Conservation (phyloP, 2,888 invertebrate genomes). For the Raillietiella orientalis region DNA sequence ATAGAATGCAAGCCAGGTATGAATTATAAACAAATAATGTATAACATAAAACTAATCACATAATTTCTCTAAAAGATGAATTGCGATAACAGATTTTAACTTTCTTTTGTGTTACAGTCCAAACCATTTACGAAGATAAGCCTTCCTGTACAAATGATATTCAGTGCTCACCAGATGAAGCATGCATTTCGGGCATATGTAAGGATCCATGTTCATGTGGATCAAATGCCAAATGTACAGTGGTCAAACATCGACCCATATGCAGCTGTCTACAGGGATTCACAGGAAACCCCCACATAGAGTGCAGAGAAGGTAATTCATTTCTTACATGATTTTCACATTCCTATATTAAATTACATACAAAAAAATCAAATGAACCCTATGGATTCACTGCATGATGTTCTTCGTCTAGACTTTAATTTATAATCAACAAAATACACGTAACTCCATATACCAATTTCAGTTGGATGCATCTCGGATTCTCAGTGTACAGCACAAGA, state of each 20-base stretch:
- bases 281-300: constrained; percentile 7
- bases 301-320: constrained; percentile 6
- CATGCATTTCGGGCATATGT: constrained; percentile 30
- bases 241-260: constrained; percentile 7
- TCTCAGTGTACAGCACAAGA: constrained; percentile 7
- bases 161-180: constrained; percentile 9
- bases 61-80: too few species aligned
- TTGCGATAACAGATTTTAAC: too few species aligned
- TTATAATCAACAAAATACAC: too few species aligned
- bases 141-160: not conserved
- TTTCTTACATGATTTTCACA: too few species aligned
- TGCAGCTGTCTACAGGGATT: constrained; percentile 9
- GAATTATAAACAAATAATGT: too few species aligned
- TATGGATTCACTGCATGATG: too few species aligned
- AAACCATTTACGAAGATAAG: too few species aligned
- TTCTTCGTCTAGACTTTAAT: too few species aligned
- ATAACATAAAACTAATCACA: too few species aligned
- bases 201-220: constrained; percentile 32
- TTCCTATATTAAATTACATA: too few species aligned
- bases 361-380: too few species aligned
- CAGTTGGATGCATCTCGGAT: constrained; percentile 6
- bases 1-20: constrained; percentile 30
- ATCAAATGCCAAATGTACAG: constrained; percentile 21
- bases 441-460: not conserved
- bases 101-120: too few species aligned